phyloP scores from a whole-genome alignment of 2,797 vertebrate species.

The Aulostomus chinensis region DNA sequence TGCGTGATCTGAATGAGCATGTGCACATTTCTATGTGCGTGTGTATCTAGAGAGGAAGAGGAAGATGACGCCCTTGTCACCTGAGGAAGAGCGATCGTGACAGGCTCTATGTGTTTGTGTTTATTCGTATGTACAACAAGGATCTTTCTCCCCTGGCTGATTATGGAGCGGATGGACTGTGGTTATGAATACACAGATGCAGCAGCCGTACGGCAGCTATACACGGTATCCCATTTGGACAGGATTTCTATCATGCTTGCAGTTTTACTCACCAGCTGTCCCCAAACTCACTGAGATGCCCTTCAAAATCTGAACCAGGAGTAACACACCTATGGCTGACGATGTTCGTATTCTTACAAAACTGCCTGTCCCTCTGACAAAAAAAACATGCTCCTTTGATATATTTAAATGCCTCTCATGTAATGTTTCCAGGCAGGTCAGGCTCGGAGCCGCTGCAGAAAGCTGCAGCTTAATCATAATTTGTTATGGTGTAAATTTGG shows the following conservation, averaged over 20 bases:
- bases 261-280: conserved; percentile 3
- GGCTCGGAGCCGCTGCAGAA: conserved; percentile 3
- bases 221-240: conserved; percentile 46
- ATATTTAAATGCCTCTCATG: too few relatives aligned
- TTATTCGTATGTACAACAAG: conserved; percentile 16
- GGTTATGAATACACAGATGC: conserved; percentile 57
- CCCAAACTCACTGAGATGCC: conserved; percentile 1
- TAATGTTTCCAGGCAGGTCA: too few relatives aligned
- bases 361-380: too few relatives aligned
- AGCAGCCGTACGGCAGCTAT: background rate
- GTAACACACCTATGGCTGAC: background rate
- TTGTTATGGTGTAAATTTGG: conserved; percentile 35
- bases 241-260: too few relatives aligned
- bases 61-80: conserved; percentile 35
- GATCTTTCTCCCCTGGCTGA: conserved; percentile 32
- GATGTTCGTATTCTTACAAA: background rate
- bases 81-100: conserved; percentile 40
- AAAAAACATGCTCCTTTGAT: too few relatives aligned
- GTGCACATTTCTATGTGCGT: conserved; percentile 10
- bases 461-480: conserved; percentile 43
- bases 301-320: conserved; percentile 3
- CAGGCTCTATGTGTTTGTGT: conserved; percentile 13
- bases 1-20: conserved; percentile 30
- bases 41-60: conserved; percentile 16
- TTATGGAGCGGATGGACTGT: conserved; percentile 45